These are phyloP conservation scores for Drosophila murphyi DNA, from an alignment of 1,140 invertebrate species.

Conservation along the genomic window DNA sequence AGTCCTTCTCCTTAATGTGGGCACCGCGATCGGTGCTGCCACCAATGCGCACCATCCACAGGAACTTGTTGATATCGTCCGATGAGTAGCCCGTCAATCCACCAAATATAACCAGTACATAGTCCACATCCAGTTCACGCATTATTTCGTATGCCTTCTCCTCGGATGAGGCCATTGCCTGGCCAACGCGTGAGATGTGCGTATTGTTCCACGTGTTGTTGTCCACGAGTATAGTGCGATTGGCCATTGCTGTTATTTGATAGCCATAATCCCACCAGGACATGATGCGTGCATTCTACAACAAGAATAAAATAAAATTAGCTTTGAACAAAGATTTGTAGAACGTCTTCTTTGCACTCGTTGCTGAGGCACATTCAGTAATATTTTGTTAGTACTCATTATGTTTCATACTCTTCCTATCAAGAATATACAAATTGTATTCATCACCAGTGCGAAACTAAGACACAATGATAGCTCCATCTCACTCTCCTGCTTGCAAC, in stretches of 20 bases:
- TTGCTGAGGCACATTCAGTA: slow-evolving; percentile 40
- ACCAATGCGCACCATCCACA: slow-evolving; percentile 99
- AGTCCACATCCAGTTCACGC: slow-evolving; percentile 98
- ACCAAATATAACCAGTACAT: slow-evolving; percentile 99
- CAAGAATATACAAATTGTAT: slow-evolving; percentile 64
- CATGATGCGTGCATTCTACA: slow-evolving; percentile 97
- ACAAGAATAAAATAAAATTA: not conserved
- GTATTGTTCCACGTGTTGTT: slow-evolving; percentile 99
- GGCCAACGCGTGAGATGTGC: slow-evolving; percentile 97
- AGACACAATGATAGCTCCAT: too few relatives aligned
- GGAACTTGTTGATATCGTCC: slow-evolving; percentile 99
- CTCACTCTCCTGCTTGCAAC: not conserved
- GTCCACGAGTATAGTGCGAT: slow-evolving; percentile 98
- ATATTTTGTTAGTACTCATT: slow-evolving; percentile 74
- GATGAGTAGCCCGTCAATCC: slow-evolving; percentile 99
- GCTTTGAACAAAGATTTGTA: too few relatives aligned
- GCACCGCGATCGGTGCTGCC: slow-evolving; percentile 97
- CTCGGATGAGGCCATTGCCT: slow-evolving; percentile 98
- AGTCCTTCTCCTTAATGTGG: slow-evolving; percentile 98
- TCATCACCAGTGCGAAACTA: slow-evolving; percentile 54
- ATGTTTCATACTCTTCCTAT: slow-evolving; percentile 82
- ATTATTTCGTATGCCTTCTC: slow-evolving; percentile 99
- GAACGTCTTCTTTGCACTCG: too few relatives aligned
- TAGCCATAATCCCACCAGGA: slow-evolving; percentile 99
- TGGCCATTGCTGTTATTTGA: slow-evolving; percentile 99